phyloP scores from a whole-genome alignment of 2,797 vertebrate species.

The Acipenser ruthenus region DNA sequence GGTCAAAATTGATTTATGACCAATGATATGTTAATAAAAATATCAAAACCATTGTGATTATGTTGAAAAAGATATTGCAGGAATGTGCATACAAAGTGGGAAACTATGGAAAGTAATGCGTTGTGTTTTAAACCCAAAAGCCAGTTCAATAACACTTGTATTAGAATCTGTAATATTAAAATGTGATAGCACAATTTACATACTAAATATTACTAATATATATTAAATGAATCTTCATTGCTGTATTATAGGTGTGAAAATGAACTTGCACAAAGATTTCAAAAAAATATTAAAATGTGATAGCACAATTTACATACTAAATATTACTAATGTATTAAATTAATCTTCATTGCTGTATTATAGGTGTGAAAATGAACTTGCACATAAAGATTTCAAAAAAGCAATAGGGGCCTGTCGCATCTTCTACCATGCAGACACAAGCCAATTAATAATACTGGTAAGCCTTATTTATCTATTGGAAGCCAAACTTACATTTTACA shows the following conservation, averaged over 20 bases:
- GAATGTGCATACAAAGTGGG: no score
- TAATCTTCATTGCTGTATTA: neutral
- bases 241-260: constrained; percentile 70
- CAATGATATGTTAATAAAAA: no score
- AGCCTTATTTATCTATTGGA: constrained; percentile 21
- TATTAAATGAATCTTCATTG: neutral
- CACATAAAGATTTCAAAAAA: constrained; percentile 98
- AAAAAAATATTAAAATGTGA: constrained; percentile 60
- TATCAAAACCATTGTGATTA: no score
- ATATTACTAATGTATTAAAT: no score
- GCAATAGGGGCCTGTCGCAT: constrained; percentile 88
- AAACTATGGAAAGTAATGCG: no score
- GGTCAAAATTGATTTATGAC: no score
- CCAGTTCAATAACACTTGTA: no score
- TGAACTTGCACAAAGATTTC: constrained; percentile 93
- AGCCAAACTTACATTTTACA: no score
- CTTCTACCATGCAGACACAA: constrained; percentile 79
- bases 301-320: neutral
- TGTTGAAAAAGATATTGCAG: no score
- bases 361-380: constrained; percentile 87
- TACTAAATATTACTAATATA: no score
- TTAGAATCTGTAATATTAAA: no score
- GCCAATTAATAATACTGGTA: constrained; percentile 86
- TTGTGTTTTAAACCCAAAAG: no score
- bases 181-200: neutral